phyloP scores from a whole-genome alignment of 2,797 vertebrate genomes.

The Malurus splendens region DNA sequence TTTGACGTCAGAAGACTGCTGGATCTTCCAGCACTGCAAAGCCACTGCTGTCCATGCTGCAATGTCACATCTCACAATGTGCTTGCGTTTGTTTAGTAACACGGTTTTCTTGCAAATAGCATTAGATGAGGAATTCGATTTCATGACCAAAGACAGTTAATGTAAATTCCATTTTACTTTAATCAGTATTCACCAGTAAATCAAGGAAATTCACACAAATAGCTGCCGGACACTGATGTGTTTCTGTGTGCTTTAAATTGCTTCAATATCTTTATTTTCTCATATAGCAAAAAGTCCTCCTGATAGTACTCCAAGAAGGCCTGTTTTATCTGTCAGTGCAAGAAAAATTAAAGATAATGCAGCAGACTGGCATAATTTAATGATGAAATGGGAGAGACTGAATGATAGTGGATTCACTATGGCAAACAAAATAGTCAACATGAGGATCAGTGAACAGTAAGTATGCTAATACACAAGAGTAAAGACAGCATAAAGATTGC shows the following conservation, averaged over 20 bases:
- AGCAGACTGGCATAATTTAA: constrained; percentile 93
- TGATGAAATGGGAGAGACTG: constrained; percentile 85
- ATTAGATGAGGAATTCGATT: background rate
- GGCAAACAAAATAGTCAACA: constrained; percentile 79
- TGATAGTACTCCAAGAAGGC: constrained; percentile 68
- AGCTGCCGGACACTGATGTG: background rate
- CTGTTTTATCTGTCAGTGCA: constrained; percentile 79
- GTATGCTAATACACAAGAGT: background rate
- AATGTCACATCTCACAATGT: background rate
- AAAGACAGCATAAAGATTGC: background rate
- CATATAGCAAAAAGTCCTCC: constrained; percentile 28
- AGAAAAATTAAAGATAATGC: constrained; percentile 91
- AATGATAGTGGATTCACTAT: constrained; percentile 76
- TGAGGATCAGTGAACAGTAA: constrained; percentile 75
- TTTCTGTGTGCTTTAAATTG: background rate
- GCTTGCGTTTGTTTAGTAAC: background rate
- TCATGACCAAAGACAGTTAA: background rate
- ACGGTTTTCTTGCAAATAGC: background rate
- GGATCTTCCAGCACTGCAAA: background rate
- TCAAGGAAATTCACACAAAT: background rate
- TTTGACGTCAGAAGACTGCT: background rate
- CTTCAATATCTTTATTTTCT: background rate
- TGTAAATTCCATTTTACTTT: background rate
- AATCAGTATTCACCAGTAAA: background rate
- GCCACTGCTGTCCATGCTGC: background rate